A percentile compares a stretch with the other conserved stretches of the same genome.
phyloP scores from a whole-genome alignment of 2,113 vertebrate species.

The Ictalurus punctatus region DNA sequence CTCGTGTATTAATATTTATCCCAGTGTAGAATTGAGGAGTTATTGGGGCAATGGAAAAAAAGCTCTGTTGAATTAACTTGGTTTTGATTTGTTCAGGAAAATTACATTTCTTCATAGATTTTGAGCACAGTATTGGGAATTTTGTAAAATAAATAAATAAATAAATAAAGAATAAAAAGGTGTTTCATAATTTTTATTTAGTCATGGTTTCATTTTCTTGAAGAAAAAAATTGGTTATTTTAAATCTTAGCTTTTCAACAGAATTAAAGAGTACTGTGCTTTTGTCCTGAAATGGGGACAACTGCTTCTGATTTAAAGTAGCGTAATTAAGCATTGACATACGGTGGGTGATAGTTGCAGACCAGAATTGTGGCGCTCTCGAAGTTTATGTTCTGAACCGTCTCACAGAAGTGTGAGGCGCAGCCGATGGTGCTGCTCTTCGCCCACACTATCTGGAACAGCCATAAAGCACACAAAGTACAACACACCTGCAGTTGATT shows the following conservation, averaged over 20 bases:
- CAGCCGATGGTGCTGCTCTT: conserved; percentile 46
- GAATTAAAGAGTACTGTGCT: not conserved
- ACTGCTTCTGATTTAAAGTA: not conserved
- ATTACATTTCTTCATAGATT: not conserved
- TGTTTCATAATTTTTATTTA: no score
- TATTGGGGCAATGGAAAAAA: not conserved
- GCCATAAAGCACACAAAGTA: not conserved
- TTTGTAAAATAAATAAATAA: not conserved
- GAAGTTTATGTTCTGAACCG: not conserved
- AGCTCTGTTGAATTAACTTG: not conserved
- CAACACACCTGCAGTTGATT: not conserved
- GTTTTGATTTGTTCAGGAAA: not conserved
- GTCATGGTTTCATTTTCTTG: not conserved
- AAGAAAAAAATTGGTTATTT: not conserved
- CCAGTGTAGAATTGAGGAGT: not conserved
- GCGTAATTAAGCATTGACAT: not conserved
- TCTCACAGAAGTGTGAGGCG: conserved; percentile 39
- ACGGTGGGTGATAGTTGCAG: conserved; percentile 57
- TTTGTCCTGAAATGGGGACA: not conserved
- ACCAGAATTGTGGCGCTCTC: conserved; percentile 26
- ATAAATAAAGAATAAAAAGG: no score
- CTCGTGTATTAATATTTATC: not conserved
- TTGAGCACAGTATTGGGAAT: not conserved
- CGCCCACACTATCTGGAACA: conserved; percentile 59
- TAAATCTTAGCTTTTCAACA: not conserved